These are phyloP conservation scores for Caradrina kadenii DNA, from an alignment of 2,888 invertebrate genomes.

Conservation along the genomic window DNA sequence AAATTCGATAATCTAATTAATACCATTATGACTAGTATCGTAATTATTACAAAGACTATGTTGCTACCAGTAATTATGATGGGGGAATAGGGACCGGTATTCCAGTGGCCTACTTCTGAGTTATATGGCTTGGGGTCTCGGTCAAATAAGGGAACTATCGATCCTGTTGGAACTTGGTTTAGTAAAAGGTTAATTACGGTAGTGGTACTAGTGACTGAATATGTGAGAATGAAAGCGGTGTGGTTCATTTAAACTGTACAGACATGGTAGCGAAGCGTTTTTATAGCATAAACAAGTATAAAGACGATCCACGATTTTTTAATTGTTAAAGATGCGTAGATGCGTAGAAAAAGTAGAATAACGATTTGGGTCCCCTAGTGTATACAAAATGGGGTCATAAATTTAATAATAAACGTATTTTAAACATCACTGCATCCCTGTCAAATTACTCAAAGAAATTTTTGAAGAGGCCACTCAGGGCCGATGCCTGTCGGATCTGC, in stretches of 20 bases:
- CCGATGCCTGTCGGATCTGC: no score
- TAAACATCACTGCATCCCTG: no score
- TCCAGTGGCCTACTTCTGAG: constrained; percentile 46
- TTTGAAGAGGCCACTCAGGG: no score
- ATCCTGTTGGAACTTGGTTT: constrained; percentile 12
- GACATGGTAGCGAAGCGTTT: background rate
- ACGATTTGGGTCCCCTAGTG: no score
- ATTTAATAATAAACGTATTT: no score
- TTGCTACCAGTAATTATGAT: constrained; percentile 35
- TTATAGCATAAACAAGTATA: no score
- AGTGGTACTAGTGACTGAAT: constrained; percentile 10
- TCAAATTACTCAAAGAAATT: no score
- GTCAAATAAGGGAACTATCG: constrained; percentile 26
- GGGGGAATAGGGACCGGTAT: constrained; percentile 19
- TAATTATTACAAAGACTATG: constrained; percentile 29
- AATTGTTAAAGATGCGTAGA: no score
- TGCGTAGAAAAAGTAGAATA: no score
- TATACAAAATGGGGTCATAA: no score
- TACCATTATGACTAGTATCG: constrained; percentile 18
- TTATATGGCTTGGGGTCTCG: constrained; percentile 22
- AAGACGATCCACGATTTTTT: no score
- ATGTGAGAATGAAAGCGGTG: background rate
- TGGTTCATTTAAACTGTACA: background rate
- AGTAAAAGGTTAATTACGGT: constrained; percentile 28
- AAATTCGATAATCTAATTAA: no score